Base-by-base conservation (phyloP, 2,888 invertebrate species). In the Rapana venosa region DNA sequence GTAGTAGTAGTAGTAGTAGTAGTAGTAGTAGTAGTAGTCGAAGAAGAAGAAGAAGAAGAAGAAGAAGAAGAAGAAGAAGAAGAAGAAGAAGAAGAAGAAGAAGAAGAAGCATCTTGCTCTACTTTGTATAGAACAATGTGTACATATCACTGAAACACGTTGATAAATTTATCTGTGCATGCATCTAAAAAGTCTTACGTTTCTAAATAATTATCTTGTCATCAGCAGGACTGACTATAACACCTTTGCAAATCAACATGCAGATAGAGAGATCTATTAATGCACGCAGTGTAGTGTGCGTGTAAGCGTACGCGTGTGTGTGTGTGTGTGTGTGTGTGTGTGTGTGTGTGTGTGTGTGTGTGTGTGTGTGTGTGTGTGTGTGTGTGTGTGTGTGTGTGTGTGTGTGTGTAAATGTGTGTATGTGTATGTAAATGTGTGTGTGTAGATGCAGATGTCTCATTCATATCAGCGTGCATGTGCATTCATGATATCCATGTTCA, bases 321-420 rank as follows among this genome's bases (percentile, higher is more conserved):
- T 30, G 84, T 84, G 47, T 85, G 56, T 85, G 20, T 85, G 26
- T 85, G n/a, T 56, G 2, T 56, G 22, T 85, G 85, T 85, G 85
- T 85, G n/a, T 85, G 58, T 56, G 56, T 85, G 85, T 56, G 56
- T 85, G 58, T 56, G 56, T 85, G 85, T n/a, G 58, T 85, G 85
- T 85, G 56, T 47, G 85, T 85, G 56, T 85, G 56, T 85, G 85
- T 85, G 61, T 56, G 56, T 56, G 85, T 26, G 56, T 61, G 86
- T 61, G 86, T 61, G 61, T 61, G 61, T 61, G 66, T 87, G 86
- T 61, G 86, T 61, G 11, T 30, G 61, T 0, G 61, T 87, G 86
- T 58, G 61, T 61, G 32, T 58, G 0, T 58, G 86, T 26, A 17
- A 58, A 30, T 85, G 30, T n/a, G n/a, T 20, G 8, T 85, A 26